A percentile compares a stretch with the other conserved stretches of the same genome.
Evolutionary conservation across 1,140 invertebrate species (phyloP).

Genomic region (Sinella curviseta): DNA sequence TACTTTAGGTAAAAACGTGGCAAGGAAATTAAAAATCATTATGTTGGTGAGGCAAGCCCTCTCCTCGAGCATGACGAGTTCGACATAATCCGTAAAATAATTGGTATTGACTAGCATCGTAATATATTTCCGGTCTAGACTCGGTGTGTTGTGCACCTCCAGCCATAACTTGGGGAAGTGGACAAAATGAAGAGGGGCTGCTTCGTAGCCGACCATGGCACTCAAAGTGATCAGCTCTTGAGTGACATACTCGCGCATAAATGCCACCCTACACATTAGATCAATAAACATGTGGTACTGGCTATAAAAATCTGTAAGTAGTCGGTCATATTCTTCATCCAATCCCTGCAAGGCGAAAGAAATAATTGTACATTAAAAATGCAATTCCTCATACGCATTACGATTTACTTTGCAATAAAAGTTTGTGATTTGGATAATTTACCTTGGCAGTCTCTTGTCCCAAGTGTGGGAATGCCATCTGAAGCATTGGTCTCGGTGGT

Average conservation of each 20-base stretch:
- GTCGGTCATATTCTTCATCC: conserved; percentile 76
- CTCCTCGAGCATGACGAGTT: conserved; percentile 77
- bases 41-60: conserved; percentile 72
- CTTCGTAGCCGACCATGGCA: conserved; percentile 83
- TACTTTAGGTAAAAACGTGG: conserved; percentile 80
- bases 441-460: conserved; percentile 71
- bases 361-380: conserved; percentile 33
- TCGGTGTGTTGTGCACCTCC: conserved; percentile 73
- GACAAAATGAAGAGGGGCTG: conserved; percentile 75
- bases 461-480: conserved; percentile 79
- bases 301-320: conserved; percentile 73
- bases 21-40: conserved; percentile 77
- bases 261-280: conserved; percentile 80
- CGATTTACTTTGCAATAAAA: conserved; percentile 3
- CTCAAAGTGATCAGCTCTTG: conserved; percentile 76
- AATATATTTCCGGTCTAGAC: conserved; percentile 70
- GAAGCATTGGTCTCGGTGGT: conserved; percentile 78
- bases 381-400: not conserved
- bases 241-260: conserved; percentile 54
- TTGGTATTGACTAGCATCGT: conserved; percentile 73
- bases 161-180: conserved; percentile 83
- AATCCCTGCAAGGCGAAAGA: conserved; percentile 59
- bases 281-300: conserved; percentile 84
- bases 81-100: conserved; percentile 79
- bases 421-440: not conserved